Evolutionary conservation across 37 sponge, comb jelly and placozoan species (phyloP).

Genomic region (Dysidea cf. avara): DNA sequence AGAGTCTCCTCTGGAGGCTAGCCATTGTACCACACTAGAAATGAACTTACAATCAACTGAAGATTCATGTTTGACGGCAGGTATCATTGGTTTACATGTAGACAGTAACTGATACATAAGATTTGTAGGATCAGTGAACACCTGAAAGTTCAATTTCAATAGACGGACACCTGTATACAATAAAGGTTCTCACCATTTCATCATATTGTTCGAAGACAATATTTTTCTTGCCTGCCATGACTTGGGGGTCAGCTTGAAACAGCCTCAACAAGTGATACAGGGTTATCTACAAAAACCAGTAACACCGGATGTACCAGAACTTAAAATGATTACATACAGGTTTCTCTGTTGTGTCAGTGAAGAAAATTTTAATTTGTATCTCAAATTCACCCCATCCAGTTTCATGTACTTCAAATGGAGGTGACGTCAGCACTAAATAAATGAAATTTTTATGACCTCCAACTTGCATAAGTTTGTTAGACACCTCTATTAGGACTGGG

Average conservation of each 20-base stretch:
- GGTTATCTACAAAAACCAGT: constrained; percentile 53
- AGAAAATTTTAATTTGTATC: constrained; percentile 86
- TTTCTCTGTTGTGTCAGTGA: constrained; percentile 85
- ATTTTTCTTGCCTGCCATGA: constrained; percentile 83
- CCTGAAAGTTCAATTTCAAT: constrained; percentile 9
- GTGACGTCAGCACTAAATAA: constrained; percentile 63
- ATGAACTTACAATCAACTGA: constrained; percentile 64
- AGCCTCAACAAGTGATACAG: constrained; percentile 93
- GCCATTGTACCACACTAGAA: too few relatives aligned
- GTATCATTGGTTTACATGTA: constrained; percentile 59
- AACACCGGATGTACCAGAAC: constrained; percentile 8
- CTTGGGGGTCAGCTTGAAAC: constrained; percentile 83
- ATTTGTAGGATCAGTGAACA: constrained; percentile 90
- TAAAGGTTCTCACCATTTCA: constrained; percentile 59
- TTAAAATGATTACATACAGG: constrained; percentile 63
- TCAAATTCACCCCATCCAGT: constrained; percentile 99
- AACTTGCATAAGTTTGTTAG: neutral
- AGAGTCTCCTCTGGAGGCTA: too few relatives aligned
- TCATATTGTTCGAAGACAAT: constrained; percentile 91
- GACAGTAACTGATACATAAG: constrained; percentile 67
- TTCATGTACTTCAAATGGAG: constrained; percentile 89
- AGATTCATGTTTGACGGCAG: constrained; percentile 67
- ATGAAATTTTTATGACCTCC: neutral
- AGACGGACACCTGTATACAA: too few relatives aligned
- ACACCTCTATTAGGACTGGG: constrained; percentile 77